Conservation (phyloP, 2,888 invertebrate species). For the Steinernema scapterisci region DNA sequence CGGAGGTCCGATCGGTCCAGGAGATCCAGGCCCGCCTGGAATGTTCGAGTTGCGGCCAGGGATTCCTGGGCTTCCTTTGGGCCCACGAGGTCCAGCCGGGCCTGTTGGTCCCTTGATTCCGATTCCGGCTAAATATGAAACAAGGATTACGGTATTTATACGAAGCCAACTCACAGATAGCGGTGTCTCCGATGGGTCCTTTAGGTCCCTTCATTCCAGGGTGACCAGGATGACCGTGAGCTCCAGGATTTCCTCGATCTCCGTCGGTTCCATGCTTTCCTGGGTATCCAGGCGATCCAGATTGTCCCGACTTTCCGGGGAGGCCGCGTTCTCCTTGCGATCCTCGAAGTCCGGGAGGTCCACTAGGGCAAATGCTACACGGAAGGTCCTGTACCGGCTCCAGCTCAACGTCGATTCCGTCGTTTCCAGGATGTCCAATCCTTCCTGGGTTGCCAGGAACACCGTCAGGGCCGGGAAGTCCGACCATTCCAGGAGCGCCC, state of each 20-base stretch:
- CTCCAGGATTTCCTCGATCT: constrained; percentile 44
- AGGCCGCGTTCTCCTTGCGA: constrained; percentile 53
- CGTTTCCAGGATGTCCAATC: constrained; percentile 38
- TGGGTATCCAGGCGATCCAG: constrained; percentile 31
- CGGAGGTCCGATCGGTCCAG: constrained; percentile 45
- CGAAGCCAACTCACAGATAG: constrained; percentile 33
- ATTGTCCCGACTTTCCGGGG: constrained; percentile 46
- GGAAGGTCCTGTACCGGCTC: constrained; percentile 48
- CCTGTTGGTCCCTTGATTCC: constrained; percentile 59
- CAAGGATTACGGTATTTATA: no score
- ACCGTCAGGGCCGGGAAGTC: constrained; percentile 55
- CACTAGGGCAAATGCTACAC: constrained; percentile 56
- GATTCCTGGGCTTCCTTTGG: constrained; percentile 51
- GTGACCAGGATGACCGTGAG: constrained; percentile 44
- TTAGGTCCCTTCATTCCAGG: constrained; percentile 46
- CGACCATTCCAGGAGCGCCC: constrained; percentile 54
- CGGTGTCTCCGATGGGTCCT: constrained; percentile 51
- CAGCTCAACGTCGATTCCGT: constrained; percentile 39
- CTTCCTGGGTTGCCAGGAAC: constrained; percentile 56
- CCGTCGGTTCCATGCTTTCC: constrained; percentile 40
- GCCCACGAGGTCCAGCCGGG: constrained; percentile 50
- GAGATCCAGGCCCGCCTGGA: constrained; percentile 37
- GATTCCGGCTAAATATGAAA: constrained; percentile 47
- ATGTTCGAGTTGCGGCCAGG: constrained; percentile 56
- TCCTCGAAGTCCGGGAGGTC: constrained; percentile 53